Evolutionary conservation across 2,113 vertebrate genomes (phyloP).

Genomic region (Gadus chalcogrammus): DNA sequence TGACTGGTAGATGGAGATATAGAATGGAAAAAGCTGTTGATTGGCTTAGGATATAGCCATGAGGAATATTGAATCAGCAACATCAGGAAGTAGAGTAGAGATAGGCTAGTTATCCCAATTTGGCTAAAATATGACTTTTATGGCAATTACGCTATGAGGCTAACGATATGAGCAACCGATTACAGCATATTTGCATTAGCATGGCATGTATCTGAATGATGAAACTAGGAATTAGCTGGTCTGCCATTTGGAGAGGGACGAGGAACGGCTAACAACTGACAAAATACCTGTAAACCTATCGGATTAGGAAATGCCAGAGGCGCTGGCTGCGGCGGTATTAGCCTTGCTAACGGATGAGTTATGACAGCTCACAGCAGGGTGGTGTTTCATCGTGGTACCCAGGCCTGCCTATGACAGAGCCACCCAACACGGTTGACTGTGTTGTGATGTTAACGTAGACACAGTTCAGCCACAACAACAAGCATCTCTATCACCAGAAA

Average conservation of each 20-base stretch:
- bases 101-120: too few species aligned
- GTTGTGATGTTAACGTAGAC: conserved; percentile 22
- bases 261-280: conserved; percentile 15
- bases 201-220: conserved; percentile 39
- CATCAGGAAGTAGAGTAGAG: too few species aligned
- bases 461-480: conserved; percentile 5
- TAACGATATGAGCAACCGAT: conserved; percentile 53
- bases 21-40: too few species aligned
- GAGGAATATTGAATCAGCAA: too few species aligned
- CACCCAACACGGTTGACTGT: conserved; percentile 61
- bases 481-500: conserved; percentile 14
- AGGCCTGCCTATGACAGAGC: conserved; percentile 63
- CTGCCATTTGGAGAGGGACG: conserved; percentile 35
- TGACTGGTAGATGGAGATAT: too few species aligned
- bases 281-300: conserved; percentile 35
- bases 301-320: conserved; percentile 37
- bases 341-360: conserved; percentile 57
- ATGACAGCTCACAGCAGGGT: conserved; percentile 71
- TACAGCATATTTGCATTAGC: conserved; percentile 43
- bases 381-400: conserved; percentile 57
- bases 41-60: too few species aligned
- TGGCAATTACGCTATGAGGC: too few species aligned
- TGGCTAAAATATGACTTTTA: too few species aligned
- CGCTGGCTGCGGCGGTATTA: conserved; percentile 25
- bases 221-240: conserved; percentile 46